Evolutionary conservation across 2,888 invertebrate genomes (phyloP), one percentile per base, ranked within the genome.

Genomic region (Corbicula japonica): DNA sequence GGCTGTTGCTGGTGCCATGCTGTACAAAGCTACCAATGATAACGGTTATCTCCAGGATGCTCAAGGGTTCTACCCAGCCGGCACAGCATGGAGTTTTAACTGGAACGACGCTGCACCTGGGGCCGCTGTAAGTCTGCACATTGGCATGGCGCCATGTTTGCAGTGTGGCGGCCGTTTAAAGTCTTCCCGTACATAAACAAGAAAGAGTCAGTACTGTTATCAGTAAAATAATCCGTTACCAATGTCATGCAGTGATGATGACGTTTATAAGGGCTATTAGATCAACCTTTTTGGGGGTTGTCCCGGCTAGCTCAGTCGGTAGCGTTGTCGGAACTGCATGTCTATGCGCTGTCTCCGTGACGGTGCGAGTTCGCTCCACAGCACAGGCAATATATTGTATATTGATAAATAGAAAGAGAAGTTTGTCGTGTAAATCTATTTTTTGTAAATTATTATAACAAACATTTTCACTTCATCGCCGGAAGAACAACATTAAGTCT

Each of bases 51-150:
- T 91, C 15, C 56, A 74, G 10, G 87, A 89, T n/a, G 91, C 91
- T 30, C 83, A 88, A 65, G 71, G 76, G 2, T 87, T 80, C 81
- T 81, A 83, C 54, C 82, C 80, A 35, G 63, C 61, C 35, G 85
- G 80, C 3, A 69, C 71, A 4, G 75, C 85, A 1, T 89, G 89
- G 90, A 90, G 87, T 5, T 82, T 89, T 18, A 86, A 86, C 12
- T 92, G 92, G 91, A 90, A 91, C 35, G 89, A 89, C 76, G 89
- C 89, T 71, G 76, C 70, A 21, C 82, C 85, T 21, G 88, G 83
- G n/a, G 84, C 82, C 56, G 75, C 62, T 71, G 79, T 80, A 35
- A 66, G 79, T 70, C 28, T 23, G 4, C 12, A 21, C 3, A 23
- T 23, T 21, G 18, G 10, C n/a, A 50, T 50, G 21, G 50, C 18